These are phyloP conservation scores for Heliconius ismenius DNA, from an alignment of 2,888 invertebrate genomes.

Conservation along the genomic window DNA sequence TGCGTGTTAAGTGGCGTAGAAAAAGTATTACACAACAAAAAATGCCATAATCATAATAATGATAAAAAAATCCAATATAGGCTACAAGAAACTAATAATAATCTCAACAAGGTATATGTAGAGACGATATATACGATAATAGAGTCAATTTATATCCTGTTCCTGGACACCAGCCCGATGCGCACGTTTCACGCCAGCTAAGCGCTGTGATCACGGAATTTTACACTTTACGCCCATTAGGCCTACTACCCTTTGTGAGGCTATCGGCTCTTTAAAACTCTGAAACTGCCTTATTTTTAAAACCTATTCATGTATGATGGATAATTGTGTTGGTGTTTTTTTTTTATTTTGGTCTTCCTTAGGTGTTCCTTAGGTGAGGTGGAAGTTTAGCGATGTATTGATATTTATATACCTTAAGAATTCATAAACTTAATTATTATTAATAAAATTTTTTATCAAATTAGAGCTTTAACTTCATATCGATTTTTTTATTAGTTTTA, in stretches of 20 bases:
- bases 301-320: conserved; percentile 29
- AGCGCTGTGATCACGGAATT: conserved; percentile 52
- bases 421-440: too few species aligned
- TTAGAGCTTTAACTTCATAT: too few species aligned
- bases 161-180: conserved; percentile 52
- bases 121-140: conserved; percentile 26
- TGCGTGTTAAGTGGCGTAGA: too few species aligned
- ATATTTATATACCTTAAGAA: not conserved
- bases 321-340: conserved; percentile 23
- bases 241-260: conserved; percentile 56
- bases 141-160: conserved; percentile 44
- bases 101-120: conserved; percentile 6
- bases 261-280: conserved; percentile 47
- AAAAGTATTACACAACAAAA: too few species aligned
- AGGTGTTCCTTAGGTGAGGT: not conserved
- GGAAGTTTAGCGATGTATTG: not conserved
- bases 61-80: too few species aligned
- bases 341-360: conserved; percentile 15
- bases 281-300: conserved; percentile 43
- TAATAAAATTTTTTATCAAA: too few species aligned
- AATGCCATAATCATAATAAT: too few species aligned
- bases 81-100: conserved; percentile 8
- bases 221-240: conserved; percentile 57
- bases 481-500: too few species aligned
- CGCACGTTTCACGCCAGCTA: conserved; percentile 53